Evolutionary conservation across 2,797 vertebrate genomes (phyloP).

Genomic region (Thalassophryne amazonica): DNA sequence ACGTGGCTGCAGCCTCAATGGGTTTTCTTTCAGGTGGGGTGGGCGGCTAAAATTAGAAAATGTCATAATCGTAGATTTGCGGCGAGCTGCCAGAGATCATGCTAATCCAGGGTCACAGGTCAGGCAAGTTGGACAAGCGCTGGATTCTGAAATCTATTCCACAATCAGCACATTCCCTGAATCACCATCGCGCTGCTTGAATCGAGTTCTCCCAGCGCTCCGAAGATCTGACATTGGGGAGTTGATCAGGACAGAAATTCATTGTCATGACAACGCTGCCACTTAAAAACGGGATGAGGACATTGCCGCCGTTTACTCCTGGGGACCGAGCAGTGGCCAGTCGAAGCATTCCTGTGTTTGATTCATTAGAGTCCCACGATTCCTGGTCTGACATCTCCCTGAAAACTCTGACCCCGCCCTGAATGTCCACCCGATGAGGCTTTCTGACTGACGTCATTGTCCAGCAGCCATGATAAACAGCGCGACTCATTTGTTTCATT

Average conservation of each 20-base stretch:
- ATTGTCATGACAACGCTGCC: too few species aligned
- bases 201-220: neutral
- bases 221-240: neutral
- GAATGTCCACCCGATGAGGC: neutral
- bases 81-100: too few species aligned
- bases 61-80: too few species aligned
- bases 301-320: neutral
- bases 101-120: too few species aligned
- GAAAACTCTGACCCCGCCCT: neutral
- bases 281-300: too few species aligned
- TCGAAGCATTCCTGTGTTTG: conserved; percentile 29
- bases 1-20: too few species aligned
- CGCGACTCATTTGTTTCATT: too few species aligned
- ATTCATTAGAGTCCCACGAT: conserved; percentile 2
- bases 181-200: conserved; percentile 14
- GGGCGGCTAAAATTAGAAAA: too few species aligned
- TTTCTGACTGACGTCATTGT: conserved; percentile 10
- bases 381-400: neutral
- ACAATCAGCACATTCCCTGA: conserved; percentile 49
- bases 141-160: conserved; percentile 21
- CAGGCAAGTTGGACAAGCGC: conserved; percentile 14
- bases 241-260: too few species aligned
- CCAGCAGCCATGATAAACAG: too few species aligned
- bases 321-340: conserved; percentile 24
- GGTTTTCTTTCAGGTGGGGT: too few species aligned